Evolutionary conservation across 2,113 vertebrate genomes (phyloP).

Genomic region (Rhegmatorhina hoffmannsi): DNA sequence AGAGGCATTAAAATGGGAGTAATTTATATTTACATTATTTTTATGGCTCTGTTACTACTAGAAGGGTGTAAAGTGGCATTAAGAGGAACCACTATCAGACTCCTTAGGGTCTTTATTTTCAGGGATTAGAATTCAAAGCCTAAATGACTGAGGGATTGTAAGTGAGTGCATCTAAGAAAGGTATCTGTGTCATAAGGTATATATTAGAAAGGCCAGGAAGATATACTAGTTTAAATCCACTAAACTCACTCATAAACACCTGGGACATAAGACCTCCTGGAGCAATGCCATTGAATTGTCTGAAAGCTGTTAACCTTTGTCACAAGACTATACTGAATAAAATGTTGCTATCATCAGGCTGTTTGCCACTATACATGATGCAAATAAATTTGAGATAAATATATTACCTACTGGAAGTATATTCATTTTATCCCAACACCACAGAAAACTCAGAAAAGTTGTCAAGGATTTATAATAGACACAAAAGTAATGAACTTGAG

Average conservation of each 20-base stretch:
- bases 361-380: background rate
- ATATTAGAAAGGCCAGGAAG: background rate
- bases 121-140: background rate
- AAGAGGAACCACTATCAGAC: background rate
- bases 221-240: background rate
- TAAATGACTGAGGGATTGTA: background rate
- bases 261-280: background rate
- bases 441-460: background rate
- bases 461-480: background rate
- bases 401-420: background rate
- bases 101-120: background rate
- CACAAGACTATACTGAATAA: background rate
- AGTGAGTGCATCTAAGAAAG: background rate
- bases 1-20: background rate
- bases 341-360: background rate
- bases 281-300: background rate
- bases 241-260: background rate
- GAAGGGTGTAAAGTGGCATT: background rate
- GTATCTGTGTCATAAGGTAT: background rate
- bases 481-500: background rate
- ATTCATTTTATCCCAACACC: background rate
- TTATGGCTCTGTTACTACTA: slow-evolving; percentile 17
- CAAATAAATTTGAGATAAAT: background rate
- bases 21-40: slow-evolving; percentile 54
- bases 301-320: slow-evolving; percentile 17